A percentile compares a stretch with the other conserved stretches of the same genome.
phyloP scores from a whole-genome alignment of 2,113 vertebrate genomes.

The Nyctibius bracteatus region DNA sequence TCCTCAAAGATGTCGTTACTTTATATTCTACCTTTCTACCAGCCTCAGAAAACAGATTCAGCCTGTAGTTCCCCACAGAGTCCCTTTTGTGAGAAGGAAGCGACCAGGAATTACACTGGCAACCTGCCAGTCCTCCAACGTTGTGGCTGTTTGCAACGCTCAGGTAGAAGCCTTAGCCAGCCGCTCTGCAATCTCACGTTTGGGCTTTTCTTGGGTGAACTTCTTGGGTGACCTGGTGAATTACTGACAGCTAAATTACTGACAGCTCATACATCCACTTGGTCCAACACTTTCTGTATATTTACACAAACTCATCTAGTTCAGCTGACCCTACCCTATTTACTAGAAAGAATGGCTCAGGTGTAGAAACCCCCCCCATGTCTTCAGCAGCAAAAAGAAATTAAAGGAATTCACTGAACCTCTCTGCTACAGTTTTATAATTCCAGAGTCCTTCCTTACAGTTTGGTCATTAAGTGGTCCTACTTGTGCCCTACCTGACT shows the following conservation, averaged over 20 bases:
- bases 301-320: not conserved
- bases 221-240: not conserved
- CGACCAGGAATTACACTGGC: not conserved
- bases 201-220: not conserved
- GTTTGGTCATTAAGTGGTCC: slow-evolving; percentile 10
- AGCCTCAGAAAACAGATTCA: not conserved
- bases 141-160: rapidly evolving
- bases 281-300: not conserved
- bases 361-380: not conserved
- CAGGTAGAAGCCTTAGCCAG: not conserved
- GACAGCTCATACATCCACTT: not conserved
- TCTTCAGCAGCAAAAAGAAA: not conserved
- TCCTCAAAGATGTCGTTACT: not conserved
- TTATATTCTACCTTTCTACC: not conserved
- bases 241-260: not conserved
- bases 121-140: not conserved
- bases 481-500: not conserved
- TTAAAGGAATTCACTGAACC: not conserved
- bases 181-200: not conserved
- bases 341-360: not conserved
- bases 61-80: not conserved
- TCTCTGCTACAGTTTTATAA: not conserved
- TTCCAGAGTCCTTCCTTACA: not conserved
- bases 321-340: not conserved
- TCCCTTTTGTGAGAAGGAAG: not conserved